These are phyloP conservation scores for Ochropacha duplaris DNA, from an alignment of 2,888 invertebrate species.

Conservation along the genomic window DNA sequence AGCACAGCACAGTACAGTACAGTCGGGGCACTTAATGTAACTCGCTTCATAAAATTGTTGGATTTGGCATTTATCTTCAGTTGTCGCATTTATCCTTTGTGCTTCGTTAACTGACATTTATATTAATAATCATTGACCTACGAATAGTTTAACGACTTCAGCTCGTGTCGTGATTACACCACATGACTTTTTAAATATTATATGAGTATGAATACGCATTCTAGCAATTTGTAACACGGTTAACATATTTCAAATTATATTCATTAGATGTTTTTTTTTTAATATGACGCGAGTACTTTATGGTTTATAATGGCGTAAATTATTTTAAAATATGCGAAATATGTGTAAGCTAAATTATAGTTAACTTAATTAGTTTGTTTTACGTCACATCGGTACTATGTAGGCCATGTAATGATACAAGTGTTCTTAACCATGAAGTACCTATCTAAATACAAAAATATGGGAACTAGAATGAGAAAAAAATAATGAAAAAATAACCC, in stretches of 20 bases:
- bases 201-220: neutral
- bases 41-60: slow-evolving; percentile 25
- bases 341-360: neutral
- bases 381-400: neutral
- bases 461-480: neutral
- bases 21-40: slow-evolving; percentile 18
- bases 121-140: slow-evolving; percentile 42
- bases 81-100: slow-evolving; percentile 37
- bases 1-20: no score
- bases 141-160: slow-evolving; percentile 34
- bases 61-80: slow-evolving; percentile 29
- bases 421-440: neutral
- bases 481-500: neutral
- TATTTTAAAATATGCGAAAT: neutral
- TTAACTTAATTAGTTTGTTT: neutral
- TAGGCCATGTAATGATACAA: neutral
- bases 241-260: neutral
- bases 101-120: slow-evolving; percentile 46
- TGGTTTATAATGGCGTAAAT: neutral
- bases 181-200: slow-evolving; percentile 24
- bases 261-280: neutral
- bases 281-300: neutral
- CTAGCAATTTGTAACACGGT: neutral
- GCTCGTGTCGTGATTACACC: slow-evolving; percentile 37
- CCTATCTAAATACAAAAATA: neutral